Evolutionary conservation across 2,113 vertebrate genomes (phyloP).

Genomic region (Butorides virescens): DNA sequence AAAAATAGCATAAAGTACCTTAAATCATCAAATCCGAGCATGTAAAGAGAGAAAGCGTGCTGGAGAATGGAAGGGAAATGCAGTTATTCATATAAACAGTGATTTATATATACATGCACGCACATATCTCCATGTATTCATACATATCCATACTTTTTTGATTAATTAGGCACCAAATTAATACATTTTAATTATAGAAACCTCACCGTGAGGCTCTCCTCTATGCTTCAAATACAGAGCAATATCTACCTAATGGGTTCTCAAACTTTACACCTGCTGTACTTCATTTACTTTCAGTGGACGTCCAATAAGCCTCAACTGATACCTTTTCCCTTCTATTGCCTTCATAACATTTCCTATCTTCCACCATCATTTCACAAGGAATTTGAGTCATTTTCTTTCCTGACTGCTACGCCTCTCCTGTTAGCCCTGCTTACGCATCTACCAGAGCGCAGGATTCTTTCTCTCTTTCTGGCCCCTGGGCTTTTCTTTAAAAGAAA

Average conservation of each 20-base stretch:
- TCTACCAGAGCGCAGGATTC: slow-evolving; percentile 13
- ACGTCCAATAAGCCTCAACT: slow-evolving; percentile 4
- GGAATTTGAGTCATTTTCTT: slow-evolving; percentile 29
- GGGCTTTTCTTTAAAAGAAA: slow-evolving; percentile 67
- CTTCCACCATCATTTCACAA: background rate
- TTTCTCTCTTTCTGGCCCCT: slow-evolving; percentile 53
- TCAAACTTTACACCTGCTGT: background rate
- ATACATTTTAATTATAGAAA: background rate
- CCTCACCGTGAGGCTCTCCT: background rate
- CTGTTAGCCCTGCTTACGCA: background rate
- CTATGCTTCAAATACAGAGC: background rate
- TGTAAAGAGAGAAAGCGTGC: rapidly evolving
- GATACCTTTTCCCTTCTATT: slow-evolving; percentile 19
- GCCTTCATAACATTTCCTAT: background rate
- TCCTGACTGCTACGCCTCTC: background rate
- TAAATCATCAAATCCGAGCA: background rate
- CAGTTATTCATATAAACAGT: background rate
- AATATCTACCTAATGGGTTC: background rate
- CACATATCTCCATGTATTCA: background rate
- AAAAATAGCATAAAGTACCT: background rate
- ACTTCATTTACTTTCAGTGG: background rate
- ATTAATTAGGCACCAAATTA: background rate
- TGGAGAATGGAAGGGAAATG: background rate
- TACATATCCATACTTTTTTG: background rate
- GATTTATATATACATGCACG: background rate